Conservation (phyloP, 2,888 invertebrate species). For the Anoplius nigerrimus region DNA sequence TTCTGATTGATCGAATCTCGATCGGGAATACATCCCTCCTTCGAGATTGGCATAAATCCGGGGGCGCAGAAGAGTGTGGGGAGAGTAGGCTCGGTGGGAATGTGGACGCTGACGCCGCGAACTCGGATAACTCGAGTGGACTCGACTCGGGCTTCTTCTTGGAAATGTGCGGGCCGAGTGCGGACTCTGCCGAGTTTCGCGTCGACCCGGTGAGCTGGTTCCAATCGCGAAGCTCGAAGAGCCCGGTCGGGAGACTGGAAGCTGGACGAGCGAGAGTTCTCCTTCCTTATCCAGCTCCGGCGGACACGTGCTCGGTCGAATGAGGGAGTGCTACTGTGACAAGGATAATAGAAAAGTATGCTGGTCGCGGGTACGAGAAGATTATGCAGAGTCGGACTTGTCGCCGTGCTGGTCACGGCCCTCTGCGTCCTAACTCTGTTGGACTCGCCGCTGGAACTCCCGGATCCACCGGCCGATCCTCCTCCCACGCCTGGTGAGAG, state of each 20-base stretch:
- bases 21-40: neutral
- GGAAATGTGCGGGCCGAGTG: no score
- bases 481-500: constrained; percentile 67
- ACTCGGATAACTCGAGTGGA: no score
- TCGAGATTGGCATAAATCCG: neutral
- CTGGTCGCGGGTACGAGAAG: constrained; percentile 64
- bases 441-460: constrained; percentile 69
- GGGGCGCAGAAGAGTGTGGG: neutral
- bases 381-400: constrained; percentile 69
- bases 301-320: constrained; percentile 4
- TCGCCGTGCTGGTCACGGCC: constrained; percentile 68
- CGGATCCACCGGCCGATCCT: constrained; percentile 66
- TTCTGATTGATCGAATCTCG: neutral
- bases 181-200: no score
- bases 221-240: no score
- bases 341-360: constrained; percentile 39
- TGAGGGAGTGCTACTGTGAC: neutral
- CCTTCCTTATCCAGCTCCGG: neutral
- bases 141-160: no score
- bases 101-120: no score
- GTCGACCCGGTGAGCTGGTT: no score
- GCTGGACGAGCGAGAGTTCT: no score
- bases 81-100: neutral
- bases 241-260: no score
- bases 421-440: constrained; percentile 69